phyloP scores from a whole-genome alignment of 2,113 vertebrate genomes.

The Pyxicephalus adspersus region DNA sequence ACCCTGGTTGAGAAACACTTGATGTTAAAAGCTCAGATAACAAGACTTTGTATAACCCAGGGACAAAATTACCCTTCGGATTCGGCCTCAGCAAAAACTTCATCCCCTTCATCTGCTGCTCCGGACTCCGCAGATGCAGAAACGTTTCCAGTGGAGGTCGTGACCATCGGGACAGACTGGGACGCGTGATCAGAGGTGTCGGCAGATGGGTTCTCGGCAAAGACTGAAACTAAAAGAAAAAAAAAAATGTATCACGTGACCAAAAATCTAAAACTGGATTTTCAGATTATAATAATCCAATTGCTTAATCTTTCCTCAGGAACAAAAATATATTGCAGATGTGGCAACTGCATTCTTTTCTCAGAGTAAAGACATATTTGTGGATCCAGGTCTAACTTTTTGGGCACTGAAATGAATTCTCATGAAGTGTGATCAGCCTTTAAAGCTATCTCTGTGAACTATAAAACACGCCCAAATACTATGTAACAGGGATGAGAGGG shows the following conservation, averaged over 20 bases:
- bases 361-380: background rate
- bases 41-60: background rate
- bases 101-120: conserved; percentile 82
- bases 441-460: too few species aligned
- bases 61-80: conserved; percentile 81
- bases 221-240: conserved; percentile 74
- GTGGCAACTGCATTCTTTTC: too few species aligned
- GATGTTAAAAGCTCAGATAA: accelerated
- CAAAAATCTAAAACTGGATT: too few species aligned
- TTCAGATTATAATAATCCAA: too few species aligned
- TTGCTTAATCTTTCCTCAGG: too few species aligned
- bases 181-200: conserved; percentile 87
- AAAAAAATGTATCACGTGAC: too few species aligned
- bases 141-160: conserved; percentile 84
- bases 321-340: too few species aligned
- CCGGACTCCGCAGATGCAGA: conserved; percentile 75
- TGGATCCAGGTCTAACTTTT: background rate
- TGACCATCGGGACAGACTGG: conserved; percentile 94
- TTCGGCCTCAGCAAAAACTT: conserved; percentile 88
- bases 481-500: too few species aligned
- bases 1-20: too few species aligned
- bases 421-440: too few species aligned
- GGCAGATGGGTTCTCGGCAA: conserved; percentile 80
- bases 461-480: background rate
- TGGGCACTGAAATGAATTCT: background rate